Evolutionary conservation across 2,888 invertebrate species (phyloP), one percentile per base, ranked within the genome.

Genomic region (Trileptium ribeirensis): DNA sequence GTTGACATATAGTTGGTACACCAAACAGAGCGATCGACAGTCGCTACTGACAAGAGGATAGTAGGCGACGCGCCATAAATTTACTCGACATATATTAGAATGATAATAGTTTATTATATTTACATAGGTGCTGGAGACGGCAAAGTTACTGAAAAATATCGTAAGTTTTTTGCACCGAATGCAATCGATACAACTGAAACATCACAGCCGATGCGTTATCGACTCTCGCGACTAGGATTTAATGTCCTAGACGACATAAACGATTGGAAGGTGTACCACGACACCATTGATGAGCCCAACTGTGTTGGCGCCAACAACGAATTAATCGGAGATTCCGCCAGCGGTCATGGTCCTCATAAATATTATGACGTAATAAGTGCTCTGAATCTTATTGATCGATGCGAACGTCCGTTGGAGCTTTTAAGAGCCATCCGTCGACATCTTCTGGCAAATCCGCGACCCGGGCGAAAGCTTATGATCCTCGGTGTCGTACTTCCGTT

Each of bases 121-220:
- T 97, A 97, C 90, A 91, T 97, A 80, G 97, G 97, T 77, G 97
- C 97, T 0, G 97, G 97, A 0, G 97, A 98, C 90, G 98, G 98
- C 0, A 93, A 94, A 87, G 95, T 97, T 79, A 97, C 97, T 67
- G 91, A 93, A 31, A 92, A 93, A 82, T 92, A 97, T 89, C 92
- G 93, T 0, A 91, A 92, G 79, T 92, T 94, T 83, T 95, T 94
- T 90, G 89, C 91, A 1, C 51, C 51, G 24, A 51, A 24, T 24
- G 51, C 51, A 51, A 51, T 94, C 74, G 95, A 93, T 89, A 95
- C 94, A 80, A 98, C 97, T 0, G 98, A 98, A 90, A 93, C 96
- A 84, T 97, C 97, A 0, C 91, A 91, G 80, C 92, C 94, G 77
- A 98, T 98, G 98, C 92, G 93, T 84, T 93, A 92, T 87, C 91